Evolutionary conservation across 2,888 invertebrate genomes (phyloP).

Genomic region (Colletes collaris): DNA sequence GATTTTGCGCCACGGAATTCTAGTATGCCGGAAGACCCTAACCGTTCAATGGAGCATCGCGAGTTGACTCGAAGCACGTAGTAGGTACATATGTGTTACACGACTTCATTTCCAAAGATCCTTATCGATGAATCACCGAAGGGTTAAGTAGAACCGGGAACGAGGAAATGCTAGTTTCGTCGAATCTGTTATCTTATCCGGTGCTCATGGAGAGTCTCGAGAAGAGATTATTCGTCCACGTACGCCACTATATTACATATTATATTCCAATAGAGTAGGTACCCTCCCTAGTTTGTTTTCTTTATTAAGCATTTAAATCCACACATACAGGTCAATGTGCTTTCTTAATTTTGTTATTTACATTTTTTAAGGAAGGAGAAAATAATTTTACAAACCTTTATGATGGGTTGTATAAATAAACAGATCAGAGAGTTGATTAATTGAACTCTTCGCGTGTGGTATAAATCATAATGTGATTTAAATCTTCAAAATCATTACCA

Average conservation of each 20-base stretch:
- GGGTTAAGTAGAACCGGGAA: slow-evolving; percentile 9
- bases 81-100: not conserved
- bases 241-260: not conserved
- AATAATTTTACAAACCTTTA: too few relatives aligned
- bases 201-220: slow-evolving; percentile 15
- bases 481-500: too few relatives aligned
- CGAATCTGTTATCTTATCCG: slow-evolving; percentile 44
- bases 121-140: slow-evolving; percentile 25
- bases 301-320: too few relatives aligned
- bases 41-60: not conserved
- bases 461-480: too few relatives aligned
- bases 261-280: slow-evolving; percentile 1
- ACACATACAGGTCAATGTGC: too few relatives aligned
- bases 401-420: too few relatives aligned
- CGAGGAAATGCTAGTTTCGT: slow-evolving; percentile 19
- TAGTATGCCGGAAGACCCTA: not conserved
- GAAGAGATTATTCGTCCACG: slow-evolving; percentile 32
- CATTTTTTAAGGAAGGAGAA: too few relatives aligned
- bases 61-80: not conserved
- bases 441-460: too few relatives aligned
- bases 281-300: not conserved
- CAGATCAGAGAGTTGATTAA: too few relatives aligned
- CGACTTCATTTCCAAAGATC: slow-evolving; percentile 2
- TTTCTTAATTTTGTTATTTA: too few relatives aligned
- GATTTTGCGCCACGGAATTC: not conserved